Percentiles rank a stretch among this genome's conserved stretches.
Conservation (phyloP, 2,113 vertebrate genomes). For the Chlorocebus sabaeus region DNA sequence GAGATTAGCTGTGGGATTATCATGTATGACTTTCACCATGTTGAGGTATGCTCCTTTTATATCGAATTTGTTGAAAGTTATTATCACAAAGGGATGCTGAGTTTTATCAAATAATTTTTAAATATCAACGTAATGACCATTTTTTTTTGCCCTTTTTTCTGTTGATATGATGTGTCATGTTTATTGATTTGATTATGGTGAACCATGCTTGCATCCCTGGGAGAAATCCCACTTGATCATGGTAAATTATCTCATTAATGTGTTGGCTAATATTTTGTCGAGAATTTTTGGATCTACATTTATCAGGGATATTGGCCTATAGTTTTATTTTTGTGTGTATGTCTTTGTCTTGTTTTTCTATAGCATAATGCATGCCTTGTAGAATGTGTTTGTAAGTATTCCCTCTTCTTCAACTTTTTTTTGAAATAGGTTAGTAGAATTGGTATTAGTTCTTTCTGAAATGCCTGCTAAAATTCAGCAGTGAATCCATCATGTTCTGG, state of each 20-base stretch:
- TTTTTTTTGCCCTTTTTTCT: neutral
- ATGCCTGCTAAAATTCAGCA: neutral
- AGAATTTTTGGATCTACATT: neutral
- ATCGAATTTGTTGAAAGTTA: neutral
- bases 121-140: neutral
- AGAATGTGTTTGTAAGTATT: neutral
- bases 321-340: neutral
- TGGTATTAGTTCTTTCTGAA: neutral
- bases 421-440: neutral
- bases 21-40: neutral
- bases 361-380: no score
- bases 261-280: neutral
- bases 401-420: neutral
- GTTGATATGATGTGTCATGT: neutral
- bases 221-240: neutral
- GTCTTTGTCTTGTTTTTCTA: neutral
- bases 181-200: neutral
- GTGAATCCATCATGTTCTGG: neutral
- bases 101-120: neutral
- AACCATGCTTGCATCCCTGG: neutral
- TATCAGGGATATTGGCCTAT: neutral
- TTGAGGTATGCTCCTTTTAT: neutral
- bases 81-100: neutral
- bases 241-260: neutral
- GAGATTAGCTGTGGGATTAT: neutral